Evolutionary conservation across 2,113 vertebrate species (phyloP), one percentile per base, ranked within the genome.

Genomic region (Daubentonia madagascariensis): DNA sequence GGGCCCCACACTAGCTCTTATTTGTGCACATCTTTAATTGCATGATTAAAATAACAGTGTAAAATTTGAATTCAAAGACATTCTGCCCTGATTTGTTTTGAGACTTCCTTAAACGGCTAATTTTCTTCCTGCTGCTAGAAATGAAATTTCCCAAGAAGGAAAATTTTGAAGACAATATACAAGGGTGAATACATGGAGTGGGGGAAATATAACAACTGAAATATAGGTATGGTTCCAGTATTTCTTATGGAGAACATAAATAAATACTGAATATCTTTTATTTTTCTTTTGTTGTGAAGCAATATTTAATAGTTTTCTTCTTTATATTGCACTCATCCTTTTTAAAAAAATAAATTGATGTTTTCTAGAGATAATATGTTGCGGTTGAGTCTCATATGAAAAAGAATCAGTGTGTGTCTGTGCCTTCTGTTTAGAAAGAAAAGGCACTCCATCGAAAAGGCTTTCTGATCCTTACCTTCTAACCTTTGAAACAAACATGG

Each of bases 41-140:
- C 59, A 63, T 95, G 80, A 97, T 92, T 93, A 94, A 94, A 97
- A 91, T 61, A 96, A 90, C 61, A 88, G 73, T 35, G 22, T 67
- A 68, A 92, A 92, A 91, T 90, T 76, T 67, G 30, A 94, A 96
- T 96, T 98, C 85, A 97, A 97, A 95, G 63, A 7, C 6, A 72
- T 94, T 96, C 79, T 83, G 0, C 72, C 5, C 22, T 89, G 2
- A 70, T 96, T 90, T 83, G n/a, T 54, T 93, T 85, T 88, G 3
- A 30, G 28, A 85, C 9, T 32, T 32, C n/a, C 81, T 89, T 28
- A 85, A 80, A 48, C 57, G 32, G 57, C 48, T 93, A 40, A 52
- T 76, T 95, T 95, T n/a, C 23, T 85, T 83, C 48, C 72, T 89
- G 40, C 6, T 89, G 83, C 18, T 98, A 30, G 85, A 85, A 94